phyloP scores from a whole-genome alignment of 2,113 vertebrate genomes.

The Edolisoma coerulescens region DNA sequence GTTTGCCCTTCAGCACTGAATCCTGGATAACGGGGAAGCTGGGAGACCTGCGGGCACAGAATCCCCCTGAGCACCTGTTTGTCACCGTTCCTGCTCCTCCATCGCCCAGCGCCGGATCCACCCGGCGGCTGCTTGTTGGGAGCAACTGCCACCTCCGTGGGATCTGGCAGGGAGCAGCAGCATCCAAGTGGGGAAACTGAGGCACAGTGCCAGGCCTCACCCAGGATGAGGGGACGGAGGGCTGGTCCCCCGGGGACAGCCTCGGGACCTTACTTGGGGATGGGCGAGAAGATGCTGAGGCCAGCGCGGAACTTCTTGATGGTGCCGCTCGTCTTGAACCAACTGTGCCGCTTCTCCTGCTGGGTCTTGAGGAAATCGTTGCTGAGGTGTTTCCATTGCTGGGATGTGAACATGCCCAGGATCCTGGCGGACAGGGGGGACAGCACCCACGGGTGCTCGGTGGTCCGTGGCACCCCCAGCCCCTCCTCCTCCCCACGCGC shows the following conservation, averaged over 20 bases:
- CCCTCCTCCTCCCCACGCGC: not conserved
- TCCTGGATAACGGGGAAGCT: slow-evolving; percentile 97
- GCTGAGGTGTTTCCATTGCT: slow-evolving; percentile 99
- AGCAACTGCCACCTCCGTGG: not conserved
- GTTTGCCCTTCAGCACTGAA: slow-evolving; percentile 91
- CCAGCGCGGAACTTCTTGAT: slow-evolving; percentile 98
- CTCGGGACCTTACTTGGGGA: slow-evolving; percentile 83
- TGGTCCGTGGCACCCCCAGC: not conserved
- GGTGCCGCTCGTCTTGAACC: slow-evolving; percentile 96
- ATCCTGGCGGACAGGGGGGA: slow-evolving; percentile 73
- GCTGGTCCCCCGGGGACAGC: not conserved
- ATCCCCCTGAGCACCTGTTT: not conserved
- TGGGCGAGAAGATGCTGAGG: slow-evolving; percentile 98
- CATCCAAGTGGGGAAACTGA: not conserved
- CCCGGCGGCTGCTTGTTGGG: accelerated
- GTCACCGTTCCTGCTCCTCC: not conserved
- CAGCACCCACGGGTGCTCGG: not conserved
- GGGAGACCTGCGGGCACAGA: slow-evolving; percentile 81
- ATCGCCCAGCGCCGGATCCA: accelerated
- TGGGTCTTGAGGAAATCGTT: slow-evolving; percentile 98
- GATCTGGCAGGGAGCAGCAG: not conserved
- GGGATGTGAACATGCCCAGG: slow-evolving; percentile 94
- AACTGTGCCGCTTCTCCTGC: slow-evolving; percentile 97
- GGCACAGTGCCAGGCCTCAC: not conserved
- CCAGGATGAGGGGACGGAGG: not conserved